These are phyloP conservation scores for Leptodactylus fallax DNA, from an alignment of 2,797 vertebrate species.

Conservation along the genomic window DNA sequence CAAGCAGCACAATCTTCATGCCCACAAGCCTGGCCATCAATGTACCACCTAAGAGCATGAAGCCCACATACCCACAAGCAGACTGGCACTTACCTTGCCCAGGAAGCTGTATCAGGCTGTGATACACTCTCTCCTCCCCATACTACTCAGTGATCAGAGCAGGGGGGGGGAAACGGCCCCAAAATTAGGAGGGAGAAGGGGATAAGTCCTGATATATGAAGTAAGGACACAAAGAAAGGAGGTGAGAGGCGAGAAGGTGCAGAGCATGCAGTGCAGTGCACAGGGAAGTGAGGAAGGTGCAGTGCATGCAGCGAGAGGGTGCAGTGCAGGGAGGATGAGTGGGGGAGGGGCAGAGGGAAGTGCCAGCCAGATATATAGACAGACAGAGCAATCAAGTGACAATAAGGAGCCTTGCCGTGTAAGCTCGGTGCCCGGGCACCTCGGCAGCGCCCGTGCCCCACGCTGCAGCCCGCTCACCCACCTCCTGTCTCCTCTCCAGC, in stretches of 20 bases:
- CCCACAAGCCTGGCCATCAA: neutral
- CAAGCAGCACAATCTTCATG: neutral
- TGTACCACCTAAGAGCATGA: neutral
- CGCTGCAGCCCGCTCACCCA: constrained; percentile 26
- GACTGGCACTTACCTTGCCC: constrained; percentile 50
- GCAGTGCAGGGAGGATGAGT: constrained; percentile 29
- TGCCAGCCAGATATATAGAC: neutral
- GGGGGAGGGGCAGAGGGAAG: constrained; percentile 27
- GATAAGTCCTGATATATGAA: neutral
- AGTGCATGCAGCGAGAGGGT: constrained; percentile 42
- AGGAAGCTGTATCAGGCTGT: constrained; percentile 30
- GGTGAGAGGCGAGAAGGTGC: constrained; percentile 10
- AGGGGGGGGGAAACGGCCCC: neutral
- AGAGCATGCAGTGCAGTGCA: constrained; percentile 34
- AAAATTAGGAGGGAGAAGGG: constrained; percentile 30
- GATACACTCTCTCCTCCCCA: constrained; percentile 44
- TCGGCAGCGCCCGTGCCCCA: constrained; percentile 7
- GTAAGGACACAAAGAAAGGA: neutral
- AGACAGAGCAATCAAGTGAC: constrained; percentile 26
- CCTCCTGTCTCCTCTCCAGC: constrained; percentile 23
- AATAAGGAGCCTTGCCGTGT: neutral
- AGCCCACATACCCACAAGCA: neutral
- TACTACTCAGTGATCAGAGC: constrained; percentile 16
- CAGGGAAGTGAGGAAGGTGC: constrained; percentile 38
- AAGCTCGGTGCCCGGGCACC: no score